Conservation (phyloP, 2,797 vertebrate genomes). For the Sebastes iracundus region DNA sequence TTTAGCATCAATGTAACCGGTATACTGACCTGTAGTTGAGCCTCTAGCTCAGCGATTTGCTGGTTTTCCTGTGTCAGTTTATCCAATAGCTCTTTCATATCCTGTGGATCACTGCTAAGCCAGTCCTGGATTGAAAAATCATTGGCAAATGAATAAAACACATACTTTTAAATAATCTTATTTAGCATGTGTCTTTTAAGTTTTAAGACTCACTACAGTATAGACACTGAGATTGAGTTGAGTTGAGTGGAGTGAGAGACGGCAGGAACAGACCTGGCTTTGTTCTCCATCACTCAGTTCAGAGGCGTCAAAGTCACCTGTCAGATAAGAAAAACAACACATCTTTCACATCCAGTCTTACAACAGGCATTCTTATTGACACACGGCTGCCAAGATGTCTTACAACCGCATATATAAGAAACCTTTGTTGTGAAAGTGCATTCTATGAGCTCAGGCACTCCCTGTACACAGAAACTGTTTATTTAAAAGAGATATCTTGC, state of each 20-base stretch:
- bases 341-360: constrained; percentile 7
- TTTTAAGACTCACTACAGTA: neutral
- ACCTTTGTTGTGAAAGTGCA: neutral
- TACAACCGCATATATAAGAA: neutral
- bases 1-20: constrained; percentile 24
- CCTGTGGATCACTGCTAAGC: constrained; percentile 70
- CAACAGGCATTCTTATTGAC: constrained; percentile 6
- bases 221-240: neutral
- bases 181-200: constrained; percentile 3
- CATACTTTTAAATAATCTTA: constrained; percentile 35
- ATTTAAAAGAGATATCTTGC: neutral
- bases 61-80: constrained; percentile 93
- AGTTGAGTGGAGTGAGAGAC: neutral
- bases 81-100: constrained; percentile 85
- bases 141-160: constrained; percentile 45
- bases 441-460: constrained; percentile 7
- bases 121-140: constrained; percentile 64
- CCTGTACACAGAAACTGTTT: neutral
- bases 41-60: constrained; percentile 89
- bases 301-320: constrained; percentile 78
- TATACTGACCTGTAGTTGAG: constrained; percentile 86
- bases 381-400: constrained; percentile 7
- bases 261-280: constrained; percentile 75
- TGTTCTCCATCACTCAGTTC: constrained; percentile 73
- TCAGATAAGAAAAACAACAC: constrained; percentile 34